A percentile compares a stretch with the other conserved stretches of the same genome.
Evolutionary conservation across 2,797 vertebrate genomes (phyloP).

Genomic region (Mycteria americana): DNA sequence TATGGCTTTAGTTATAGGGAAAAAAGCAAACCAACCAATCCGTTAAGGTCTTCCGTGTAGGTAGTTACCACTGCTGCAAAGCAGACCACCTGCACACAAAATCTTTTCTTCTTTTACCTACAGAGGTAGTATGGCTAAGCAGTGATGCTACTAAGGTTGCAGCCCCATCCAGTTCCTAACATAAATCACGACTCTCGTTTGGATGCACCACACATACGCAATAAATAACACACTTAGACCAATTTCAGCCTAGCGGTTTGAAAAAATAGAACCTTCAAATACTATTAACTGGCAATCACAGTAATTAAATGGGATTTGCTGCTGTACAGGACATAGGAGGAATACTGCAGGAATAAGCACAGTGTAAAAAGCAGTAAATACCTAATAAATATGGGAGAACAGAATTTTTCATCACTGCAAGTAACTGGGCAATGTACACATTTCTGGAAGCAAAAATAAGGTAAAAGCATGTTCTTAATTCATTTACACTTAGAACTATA

Average conservation of each 20-base stretch:
- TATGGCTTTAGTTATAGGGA: neutral
- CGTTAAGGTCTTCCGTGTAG: neutral
- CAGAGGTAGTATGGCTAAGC: too few relatives aligned
- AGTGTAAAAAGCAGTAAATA: neutral
- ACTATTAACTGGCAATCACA: neutral
- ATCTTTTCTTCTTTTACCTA: too few relatives aligned
- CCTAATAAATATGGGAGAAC: neutral
- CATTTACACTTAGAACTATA: neutral
- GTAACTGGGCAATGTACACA: accelerated
- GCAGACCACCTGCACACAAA: accelerated
- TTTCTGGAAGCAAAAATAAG: neutral
- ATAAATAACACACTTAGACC: neutral
- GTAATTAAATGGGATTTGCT: neutral
- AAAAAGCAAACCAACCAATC: neutral
- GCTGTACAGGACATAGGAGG: neutral
- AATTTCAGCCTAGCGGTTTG: neutral
- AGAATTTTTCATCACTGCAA: neutral
- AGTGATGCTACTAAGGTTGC: neutral
- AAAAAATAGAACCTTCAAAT: neutral
- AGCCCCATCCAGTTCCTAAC: neutral
- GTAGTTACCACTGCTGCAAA: neutral
- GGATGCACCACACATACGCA: neutral
- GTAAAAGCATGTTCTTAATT: neutral
- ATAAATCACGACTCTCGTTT: neutral
- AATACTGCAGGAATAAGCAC: neutral